Evolutionary conservation across 2,888 invertebrate genomes (phyloP), one percentile per base, ranked within the genome.

Genomic region (Zhuqinia jingwanae): DNA sequence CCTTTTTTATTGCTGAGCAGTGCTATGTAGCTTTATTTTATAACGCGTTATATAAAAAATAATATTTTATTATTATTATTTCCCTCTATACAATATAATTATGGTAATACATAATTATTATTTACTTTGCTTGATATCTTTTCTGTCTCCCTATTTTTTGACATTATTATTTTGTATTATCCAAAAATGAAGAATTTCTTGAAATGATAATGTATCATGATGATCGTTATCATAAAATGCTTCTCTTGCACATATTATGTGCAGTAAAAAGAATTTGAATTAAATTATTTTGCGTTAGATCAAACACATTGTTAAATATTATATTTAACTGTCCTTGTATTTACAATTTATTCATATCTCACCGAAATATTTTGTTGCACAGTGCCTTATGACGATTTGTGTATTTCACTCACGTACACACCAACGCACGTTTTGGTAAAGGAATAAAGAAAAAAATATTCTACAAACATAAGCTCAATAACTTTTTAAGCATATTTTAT

Each of bases 61-160:
- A 56, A 25, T 60, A 60, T 60, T 60, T 60, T 60, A 36, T 36
- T 60, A 60, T 27, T 60, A n/a, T n/a, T n/a, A n/a, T n/a, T n/a
- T n/a, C n/a, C n/a, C n/a, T n/a, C n/a, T n/a, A n/a, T n/a, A n/a
- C n/a, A n/a, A n/a, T n/a, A n/a, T n/a, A n/a, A n/a, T n/a, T n/a
- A n/a, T n/a, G n/a, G n/a, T n/a, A n/a, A n/a, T 60, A 27, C 60
- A 6, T 36, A 36, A 36, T 6, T 15, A 27, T 60, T 15, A 36
- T 36, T 5, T 63, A 25, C 17, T 5, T 17, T 60, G 25, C 58
- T 60, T 60, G 60, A 10, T 63, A 15, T 60, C 10, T 36, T 36
- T 63, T 17, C 36, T 36, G 8, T 36, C n/a, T n/a, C 60, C n/a
- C n/a, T n/a, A n/a, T n/a, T 60, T 27, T 60, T 60, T 60, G 10